Percentiles rank a stretch among this genome's conserved stretches.
phyloP scores from a whole-genome alignment of 2,113 vertebrate species.

The Atrichornis clamosus region DNA sequence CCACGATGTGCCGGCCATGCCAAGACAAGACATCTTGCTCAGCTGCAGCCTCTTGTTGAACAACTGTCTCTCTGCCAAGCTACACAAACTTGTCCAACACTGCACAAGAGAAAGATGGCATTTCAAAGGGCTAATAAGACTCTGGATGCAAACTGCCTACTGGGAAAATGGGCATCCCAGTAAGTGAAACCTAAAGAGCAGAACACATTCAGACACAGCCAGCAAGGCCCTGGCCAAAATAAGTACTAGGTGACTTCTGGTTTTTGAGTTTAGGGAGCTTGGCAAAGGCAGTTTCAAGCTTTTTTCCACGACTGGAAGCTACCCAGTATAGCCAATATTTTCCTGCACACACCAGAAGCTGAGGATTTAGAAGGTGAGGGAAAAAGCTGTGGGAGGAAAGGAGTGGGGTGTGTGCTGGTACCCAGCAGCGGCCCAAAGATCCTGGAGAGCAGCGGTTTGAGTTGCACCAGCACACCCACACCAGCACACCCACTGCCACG shows the following conservation, averaged over 20 bases:
- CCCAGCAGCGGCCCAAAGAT: background rate
- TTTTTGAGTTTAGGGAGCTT: background rate
- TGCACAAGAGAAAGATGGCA: slow-evolving; percentile 8
- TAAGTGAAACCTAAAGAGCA: background rate
- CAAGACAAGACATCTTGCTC: slow-evolving; percentile 45
- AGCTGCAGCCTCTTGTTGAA: slow-evolving; percentile 45
- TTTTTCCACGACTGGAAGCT: background rate
- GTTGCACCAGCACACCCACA: background rate
- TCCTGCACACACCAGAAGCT: background rate
- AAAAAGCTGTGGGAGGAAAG: background rate
- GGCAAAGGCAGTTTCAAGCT: background rate
- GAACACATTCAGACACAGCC: background rate
- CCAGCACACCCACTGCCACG: background rate
- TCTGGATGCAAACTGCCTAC: background rate
- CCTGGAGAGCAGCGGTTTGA: background rate
- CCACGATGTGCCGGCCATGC: background rate
- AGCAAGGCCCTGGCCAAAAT: background rate
- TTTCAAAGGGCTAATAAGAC: slow-evolving; percentile 16
- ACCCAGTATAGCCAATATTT: background rate
- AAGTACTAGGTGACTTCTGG: background rate
- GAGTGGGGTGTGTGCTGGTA: background rate
- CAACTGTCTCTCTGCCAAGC: slow-evolving; percentile 33
- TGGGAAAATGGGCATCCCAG: background rate
- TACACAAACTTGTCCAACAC: background rate
- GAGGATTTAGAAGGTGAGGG: background rate